A percentile compares a stretch with the other conserved stretches of the same genome.
phyloP scores from a whole-genome alignment of 2,113 vertebrate genomes.

The Dryoscopus gambensis region DNA sequence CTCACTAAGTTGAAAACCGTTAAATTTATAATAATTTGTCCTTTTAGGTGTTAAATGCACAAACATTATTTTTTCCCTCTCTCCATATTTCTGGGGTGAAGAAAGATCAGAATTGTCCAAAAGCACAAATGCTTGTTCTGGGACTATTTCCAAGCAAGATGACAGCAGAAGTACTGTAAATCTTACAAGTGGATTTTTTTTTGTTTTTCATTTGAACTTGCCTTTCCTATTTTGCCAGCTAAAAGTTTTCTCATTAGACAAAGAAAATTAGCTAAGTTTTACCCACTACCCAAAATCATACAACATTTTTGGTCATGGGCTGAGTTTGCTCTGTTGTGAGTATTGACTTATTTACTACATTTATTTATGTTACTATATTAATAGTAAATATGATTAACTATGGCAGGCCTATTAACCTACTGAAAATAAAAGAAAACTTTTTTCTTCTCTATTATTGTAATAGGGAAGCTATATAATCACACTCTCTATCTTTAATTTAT shows the following conservation, averaged over 20 bases:
- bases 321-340: not conserved
- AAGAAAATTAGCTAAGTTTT: not conserved
- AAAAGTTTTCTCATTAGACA: not conserved
- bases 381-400: not conserved
- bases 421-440: not conserved
- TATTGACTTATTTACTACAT: not conserved
- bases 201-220: not conserved
- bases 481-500: not conserved
- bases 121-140: not conserved
- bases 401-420: not conserved
- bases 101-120: not conserved
- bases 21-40: not conserved
- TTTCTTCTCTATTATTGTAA: not conserved
- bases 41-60: not conserved
- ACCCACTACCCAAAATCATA: not conserved
- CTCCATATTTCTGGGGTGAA: not conserved
- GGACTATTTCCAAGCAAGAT: not conserved
- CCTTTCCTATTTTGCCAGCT: not conserved
- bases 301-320: not conserved
- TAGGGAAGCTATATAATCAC: not conserved
- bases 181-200: not conserved
- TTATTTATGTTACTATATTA: not conserved
- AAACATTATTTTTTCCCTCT: not conserved
- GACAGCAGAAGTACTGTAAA: not conserved
- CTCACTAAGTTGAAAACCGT: not conserved